A percentile compares a stretch with the other conserved stretches of the same genome.
phyloP scores from a whole-genome alignment of 2,797 vertebrate species.

The Myotis findleyi region DNA sequence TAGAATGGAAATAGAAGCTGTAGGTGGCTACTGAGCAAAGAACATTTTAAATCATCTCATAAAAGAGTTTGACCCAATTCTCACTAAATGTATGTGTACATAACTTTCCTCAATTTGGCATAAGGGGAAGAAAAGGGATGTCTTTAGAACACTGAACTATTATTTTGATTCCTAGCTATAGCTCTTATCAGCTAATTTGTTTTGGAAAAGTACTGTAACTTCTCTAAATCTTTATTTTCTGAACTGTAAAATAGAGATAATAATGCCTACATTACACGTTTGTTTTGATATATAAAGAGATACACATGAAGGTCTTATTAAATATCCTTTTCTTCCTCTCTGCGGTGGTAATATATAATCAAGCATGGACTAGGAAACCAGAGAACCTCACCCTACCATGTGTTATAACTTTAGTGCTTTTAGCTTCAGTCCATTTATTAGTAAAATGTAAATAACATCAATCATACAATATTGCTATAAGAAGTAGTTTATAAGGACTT shows the following conservation, averaged over 20 bases:
- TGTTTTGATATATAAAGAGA: background rate
- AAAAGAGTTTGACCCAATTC: background rate
- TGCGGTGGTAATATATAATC: background rate
- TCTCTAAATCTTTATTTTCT: background rate
- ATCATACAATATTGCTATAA: background rate
- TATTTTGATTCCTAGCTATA: background rate
- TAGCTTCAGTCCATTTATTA: background rate
- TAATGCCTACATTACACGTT: background rate
- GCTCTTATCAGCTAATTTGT: background rate
- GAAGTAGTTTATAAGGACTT: background rate
- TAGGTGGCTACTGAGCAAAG: background rate
- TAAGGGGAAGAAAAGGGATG: rapidly evolving
- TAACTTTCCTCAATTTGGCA: background rate
- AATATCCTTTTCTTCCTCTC: background rate
- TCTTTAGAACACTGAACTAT: background rate
- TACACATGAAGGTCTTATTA: background rate
- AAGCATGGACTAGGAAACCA: background rate
- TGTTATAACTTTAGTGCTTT: background rate
- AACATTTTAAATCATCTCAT: background rate
- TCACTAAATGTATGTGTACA: background rate
- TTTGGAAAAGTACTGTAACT: background rate
- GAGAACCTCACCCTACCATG: background rate
- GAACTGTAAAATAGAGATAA: background rate
- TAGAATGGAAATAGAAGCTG: slow-evolving; percentile 15
- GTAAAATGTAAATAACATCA: slow-evolving; percentile 33